Conservation (phyloP, 2,113 vertebrate species). For the Dendrocopos noguchii region DNA sequence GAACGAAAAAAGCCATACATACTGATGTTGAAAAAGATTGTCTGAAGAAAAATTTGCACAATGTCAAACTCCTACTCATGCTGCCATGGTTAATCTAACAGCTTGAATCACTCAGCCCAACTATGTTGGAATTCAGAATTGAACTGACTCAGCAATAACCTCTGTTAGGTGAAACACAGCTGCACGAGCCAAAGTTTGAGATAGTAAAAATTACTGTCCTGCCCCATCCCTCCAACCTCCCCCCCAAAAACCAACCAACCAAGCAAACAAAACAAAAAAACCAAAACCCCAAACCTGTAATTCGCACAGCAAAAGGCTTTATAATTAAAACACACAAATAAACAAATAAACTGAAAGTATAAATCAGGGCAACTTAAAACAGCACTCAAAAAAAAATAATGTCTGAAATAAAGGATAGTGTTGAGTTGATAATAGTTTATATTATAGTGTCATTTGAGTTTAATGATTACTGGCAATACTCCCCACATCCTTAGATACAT, state of each 20-base stretch:
- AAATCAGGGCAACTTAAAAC: neutral
- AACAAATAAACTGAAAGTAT: neutral
- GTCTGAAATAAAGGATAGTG: neutral
- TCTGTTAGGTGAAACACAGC: neutral
- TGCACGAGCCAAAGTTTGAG: neutral
- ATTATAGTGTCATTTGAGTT: neutral
- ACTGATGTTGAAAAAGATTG: neutral
- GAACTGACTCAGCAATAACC: neutral
- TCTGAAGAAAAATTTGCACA: neutral
- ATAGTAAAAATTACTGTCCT: neutral
- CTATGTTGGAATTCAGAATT: neutral
- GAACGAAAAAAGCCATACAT: neutral
- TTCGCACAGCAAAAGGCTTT: neutral
- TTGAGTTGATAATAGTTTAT: neutral
- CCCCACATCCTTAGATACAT: neutral
- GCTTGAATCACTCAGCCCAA: neutral
- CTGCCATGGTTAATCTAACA: neutral
- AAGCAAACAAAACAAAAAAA: too few species aligned
- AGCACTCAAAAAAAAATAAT: neutral
- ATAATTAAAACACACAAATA: neutral
- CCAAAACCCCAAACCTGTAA: neutral
- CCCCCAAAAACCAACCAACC: too few species aligned
- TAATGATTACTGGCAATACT: neutral
- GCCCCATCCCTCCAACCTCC: too few species aligned
- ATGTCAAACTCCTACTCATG: neutral